Evolutionary conservation across 2,113 vertebrate genomes (phyloP).

Genomic region (Origma solitaria): DNA sequence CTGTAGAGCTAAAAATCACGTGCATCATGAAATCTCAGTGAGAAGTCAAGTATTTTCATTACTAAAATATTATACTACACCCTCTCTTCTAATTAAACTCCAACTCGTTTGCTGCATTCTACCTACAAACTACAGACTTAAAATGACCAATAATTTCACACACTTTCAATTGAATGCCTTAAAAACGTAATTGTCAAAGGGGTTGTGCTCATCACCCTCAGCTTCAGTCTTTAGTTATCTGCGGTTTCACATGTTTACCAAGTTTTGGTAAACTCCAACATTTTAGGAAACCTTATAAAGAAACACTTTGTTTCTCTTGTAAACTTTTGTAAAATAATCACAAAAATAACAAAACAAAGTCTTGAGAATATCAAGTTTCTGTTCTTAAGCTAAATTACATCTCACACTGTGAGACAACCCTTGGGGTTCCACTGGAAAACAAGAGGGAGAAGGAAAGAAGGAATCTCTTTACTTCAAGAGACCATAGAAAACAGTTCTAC

Average conservation of each 20-base stretch:
- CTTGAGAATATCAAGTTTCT: not conserved
- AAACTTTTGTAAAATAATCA: not conserved
- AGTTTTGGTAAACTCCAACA: not conserved
- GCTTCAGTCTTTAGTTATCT: not conserved
- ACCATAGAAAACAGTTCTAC: not conserved
- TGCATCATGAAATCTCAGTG: not conserved
- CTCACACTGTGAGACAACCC: not conserved
- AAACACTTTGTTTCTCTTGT: not conserved
- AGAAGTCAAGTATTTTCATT: not conserved
- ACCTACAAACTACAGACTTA: not conserved
- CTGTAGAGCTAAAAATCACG: fast-evolving
- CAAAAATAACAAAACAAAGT: not conserved
- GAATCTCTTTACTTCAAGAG: not conserved
- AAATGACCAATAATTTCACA: not conserved
- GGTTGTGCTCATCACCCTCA: not conserved
- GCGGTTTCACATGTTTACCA: not conserved
- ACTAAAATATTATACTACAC: not conserved
- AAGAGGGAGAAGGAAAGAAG: not conserved
- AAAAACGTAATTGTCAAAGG: not conserved
- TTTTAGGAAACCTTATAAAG: not conserved
- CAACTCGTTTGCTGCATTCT: not conserved
- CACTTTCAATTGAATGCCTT: not conserved
- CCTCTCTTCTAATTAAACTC: not conserved
- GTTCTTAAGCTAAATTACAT: not conserved
- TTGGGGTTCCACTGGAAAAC: not conserved